Conservation (phyloP, 1,140 invertebrate species). For the Hypsibius dujardini region DNA sequence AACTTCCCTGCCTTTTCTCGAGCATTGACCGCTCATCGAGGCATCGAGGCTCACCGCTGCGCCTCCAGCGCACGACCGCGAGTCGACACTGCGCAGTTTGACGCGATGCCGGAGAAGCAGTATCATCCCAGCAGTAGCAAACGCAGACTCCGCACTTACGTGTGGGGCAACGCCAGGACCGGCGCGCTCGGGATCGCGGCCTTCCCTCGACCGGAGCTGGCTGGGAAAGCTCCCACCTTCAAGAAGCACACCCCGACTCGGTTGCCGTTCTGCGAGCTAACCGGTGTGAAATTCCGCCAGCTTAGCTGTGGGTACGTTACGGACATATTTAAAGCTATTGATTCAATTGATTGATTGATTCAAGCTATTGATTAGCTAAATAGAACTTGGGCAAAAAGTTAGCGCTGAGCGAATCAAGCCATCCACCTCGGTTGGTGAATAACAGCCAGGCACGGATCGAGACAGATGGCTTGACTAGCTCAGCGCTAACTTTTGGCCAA, state of each 20-base stretch:
- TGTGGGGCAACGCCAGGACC: conserved; percentile 8
- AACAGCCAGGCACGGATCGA: no score
- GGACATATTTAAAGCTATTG: no score
- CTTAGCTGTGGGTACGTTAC: conserved; percentile 40
- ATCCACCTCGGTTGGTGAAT: no score
- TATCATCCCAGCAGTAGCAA: not conserved
- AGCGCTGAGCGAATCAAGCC: no score
- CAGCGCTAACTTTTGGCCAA: no score
- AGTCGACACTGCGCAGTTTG: not conserved
- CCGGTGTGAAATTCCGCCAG: not conserved
- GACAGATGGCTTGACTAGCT: no score
- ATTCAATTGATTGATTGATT: no score
- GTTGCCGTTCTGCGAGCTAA: conserved; percentile 12
- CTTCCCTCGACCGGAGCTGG: not conserved
- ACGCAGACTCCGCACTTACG: conserved; percentile 1
- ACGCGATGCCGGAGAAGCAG: not conserved
- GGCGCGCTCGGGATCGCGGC: not conserved
- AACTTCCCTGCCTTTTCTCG: not conserved
- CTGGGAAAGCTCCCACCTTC: not conserved
- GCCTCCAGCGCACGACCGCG: not conserved
- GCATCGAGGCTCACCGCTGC: not conserved
- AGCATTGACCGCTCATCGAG: not conserved
- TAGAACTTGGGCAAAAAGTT: no score
- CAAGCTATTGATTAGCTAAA: no score
- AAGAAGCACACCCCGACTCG: not conserved